Conservation (phyloP, 2,113 vertebrate genomes). For the Setophaga coronata region DNA sequence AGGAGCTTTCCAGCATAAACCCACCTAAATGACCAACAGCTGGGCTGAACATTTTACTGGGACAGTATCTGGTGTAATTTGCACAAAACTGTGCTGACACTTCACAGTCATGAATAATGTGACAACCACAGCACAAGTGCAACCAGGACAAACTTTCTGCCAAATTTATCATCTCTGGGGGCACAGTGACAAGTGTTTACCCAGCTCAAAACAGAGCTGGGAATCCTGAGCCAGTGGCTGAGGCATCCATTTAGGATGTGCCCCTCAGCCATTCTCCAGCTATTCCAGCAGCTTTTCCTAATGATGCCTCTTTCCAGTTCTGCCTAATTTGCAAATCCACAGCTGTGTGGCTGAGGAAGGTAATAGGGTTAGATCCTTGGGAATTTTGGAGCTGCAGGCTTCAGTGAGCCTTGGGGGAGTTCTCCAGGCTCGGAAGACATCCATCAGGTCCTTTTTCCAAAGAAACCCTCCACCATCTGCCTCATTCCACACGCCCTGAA, state of each 20-base stretch:
- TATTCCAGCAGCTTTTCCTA: not conserved
- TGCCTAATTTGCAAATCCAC: not conserved
- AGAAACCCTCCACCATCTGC: slow-evolving; percentile 26
- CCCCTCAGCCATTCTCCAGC: not conserved
- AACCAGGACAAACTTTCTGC: not conserved
- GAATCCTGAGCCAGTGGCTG: not conserved
- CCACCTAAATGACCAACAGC: not conserved
- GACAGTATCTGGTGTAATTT: not conserved
- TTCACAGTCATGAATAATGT: not conserved
- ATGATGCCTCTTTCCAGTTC: not conserved
- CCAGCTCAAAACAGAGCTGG: not conserved
- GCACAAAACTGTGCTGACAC: not conserved
- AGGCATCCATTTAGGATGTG: not conserved
- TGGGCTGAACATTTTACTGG: not conserved
- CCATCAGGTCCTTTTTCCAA: not conserved
- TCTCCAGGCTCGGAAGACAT: not conserved
- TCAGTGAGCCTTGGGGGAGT: slow-evolving; percentile 16
- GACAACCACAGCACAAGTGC: not conserved
- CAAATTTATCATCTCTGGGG: not conserved
- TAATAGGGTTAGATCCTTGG: not conserved
- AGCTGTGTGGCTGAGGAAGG: not conserved
- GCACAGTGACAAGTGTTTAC: not conserved
- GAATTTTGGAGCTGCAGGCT: not conserved
- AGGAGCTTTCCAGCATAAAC: not conserved
- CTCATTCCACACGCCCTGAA: not conserved